Conservation (phyloP, 2,113 vertebrate species). For the Sinocyclocheilus maitianheensis region DNA sequence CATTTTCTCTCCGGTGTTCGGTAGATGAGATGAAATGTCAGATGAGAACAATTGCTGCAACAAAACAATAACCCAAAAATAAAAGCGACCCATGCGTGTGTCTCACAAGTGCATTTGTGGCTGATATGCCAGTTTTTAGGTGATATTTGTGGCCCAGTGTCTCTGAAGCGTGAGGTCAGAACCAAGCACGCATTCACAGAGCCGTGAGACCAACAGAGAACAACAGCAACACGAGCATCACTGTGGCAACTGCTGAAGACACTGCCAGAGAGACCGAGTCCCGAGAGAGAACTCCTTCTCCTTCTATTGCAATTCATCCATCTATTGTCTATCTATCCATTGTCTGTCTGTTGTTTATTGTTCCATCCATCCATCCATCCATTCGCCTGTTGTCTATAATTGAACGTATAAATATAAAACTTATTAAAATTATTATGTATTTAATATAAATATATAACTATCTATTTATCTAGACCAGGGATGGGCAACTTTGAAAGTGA, state of each 20-base stretch:
- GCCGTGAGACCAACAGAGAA: constrained; percentile 47
- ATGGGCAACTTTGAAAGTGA: too few relatives aligned
- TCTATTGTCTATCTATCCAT: neutral
- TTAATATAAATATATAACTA: too few relatives aligned
- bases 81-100: neutral
- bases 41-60: constrained; percentile 15
- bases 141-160: neutral
- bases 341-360: too few relatives aligned
- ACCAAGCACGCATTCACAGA: constrained; percentile 41
- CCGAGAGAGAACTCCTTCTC: neutral
- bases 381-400: too few relatives aligned
- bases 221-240: constrained; percentile 53
- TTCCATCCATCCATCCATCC: neutral
- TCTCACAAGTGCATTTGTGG: neutral
- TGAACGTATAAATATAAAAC: too few relatives aligned
- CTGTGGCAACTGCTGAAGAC: constrained; percentile 50
- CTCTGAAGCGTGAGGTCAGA: constrained; percentile 17
- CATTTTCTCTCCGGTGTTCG: constrained; percentile 11
- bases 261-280: constrained; percentile 29
- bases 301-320: too few relatives aligned
- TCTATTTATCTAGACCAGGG: too few relatives aligned
- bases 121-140: neutral
- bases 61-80: constrained; percentile 5
- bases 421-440: too few relatives aligned
- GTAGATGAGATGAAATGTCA: constrained; percentile 4